Conservation (phyloP, 2,888 invertebrate genomes). For the Neocrepidodera transversa region DNA sequence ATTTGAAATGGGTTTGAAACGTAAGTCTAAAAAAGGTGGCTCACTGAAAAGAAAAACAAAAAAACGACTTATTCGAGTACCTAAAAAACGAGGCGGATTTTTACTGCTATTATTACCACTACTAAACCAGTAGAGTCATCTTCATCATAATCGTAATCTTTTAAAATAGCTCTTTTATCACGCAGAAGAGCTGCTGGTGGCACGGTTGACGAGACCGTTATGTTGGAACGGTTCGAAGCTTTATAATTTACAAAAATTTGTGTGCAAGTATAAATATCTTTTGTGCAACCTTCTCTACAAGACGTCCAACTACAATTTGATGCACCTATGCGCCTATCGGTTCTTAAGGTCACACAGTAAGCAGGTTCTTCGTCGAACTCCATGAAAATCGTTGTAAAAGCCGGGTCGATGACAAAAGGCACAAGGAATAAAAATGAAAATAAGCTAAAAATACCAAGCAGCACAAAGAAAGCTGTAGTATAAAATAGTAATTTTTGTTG, state of each 20-base stretch:
- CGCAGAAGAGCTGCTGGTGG: slow-evolving; percentile 20
- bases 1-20: too few relatives aligned
- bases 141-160: slow-evolving; percentile 55
- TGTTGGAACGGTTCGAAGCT: slow-evolving; percentile 60
- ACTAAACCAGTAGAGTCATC: slow-evolving; percentile 71
- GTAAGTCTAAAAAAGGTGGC: too few relatives aligned
- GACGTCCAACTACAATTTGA: slow-evolving; percentile 90
- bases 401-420: slow-evolving; percentile 94
- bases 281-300: slow-evolving; percentile 91
- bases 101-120: too few relatives aligned
- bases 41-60: too few relatives aligned
- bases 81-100: too few relatives aligned
- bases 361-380: slow-evolving; percentile 88
- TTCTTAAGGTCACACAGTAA: slow-evolving; percentile 80
- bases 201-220: slow-evolving; percentile 28
- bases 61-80: too few relatives aligned
- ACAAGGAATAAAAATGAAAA: slow-evolving; percentile 94
- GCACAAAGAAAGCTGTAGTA: slow-evolving; percentile 90
- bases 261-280: slow-evolving; percentile 86
- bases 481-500: slow-evolving; percentile 90
- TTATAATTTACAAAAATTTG: slow-evolving; percentile 90
- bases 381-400: slow-evolving; percentile 93
- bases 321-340: slow-evolving; percentile 75
- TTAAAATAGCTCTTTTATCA: slow-evolving; percentile 44
- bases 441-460: slow-evolving; percentile 89